Evolutionary conservation across 2,113 vertebrate species (phyloP).

Genomic region (Salvator merianae): DNA sequence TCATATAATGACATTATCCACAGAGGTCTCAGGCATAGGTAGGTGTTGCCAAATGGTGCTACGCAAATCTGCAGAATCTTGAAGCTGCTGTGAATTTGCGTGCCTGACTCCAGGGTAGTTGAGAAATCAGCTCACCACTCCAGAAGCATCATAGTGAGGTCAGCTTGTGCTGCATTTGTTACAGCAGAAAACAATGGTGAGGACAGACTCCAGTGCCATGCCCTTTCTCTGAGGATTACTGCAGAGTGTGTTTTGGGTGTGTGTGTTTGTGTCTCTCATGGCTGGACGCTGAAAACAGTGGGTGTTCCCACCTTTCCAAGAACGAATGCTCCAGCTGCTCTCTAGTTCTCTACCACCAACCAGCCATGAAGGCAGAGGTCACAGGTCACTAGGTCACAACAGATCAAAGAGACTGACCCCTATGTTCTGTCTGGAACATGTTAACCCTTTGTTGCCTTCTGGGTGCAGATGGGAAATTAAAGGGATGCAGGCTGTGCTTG

Average conservation of each 20-base stretch:
- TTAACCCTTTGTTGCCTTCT: not conserved
- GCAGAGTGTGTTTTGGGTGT: not conserved
- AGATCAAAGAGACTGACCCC: slow-evolving; percentile 29
- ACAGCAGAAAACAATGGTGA: not conserved
- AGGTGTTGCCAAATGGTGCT: not conserved
- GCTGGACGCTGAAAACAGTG: not conserved
- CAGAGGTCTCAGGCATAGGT: not conserved
- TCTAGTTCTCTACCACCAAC: not conserved
- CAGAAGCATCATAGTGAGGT: not conserved
- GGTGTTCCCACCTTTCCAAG: not conserved
- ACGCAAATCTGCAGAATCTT: not conserved
- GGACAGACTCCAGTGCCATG: not conserved
- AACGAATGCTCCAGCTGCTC: slow-evolving; percentile 11
- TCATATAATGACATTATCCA: not conserved
- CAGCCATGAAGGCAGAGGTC: slow-evolving; percentile 29
- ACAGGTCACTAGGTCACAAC: slow-evolving; percentile 9
- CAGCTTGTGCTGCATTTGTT: not conserved
- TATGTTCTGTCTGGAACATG: slow-evolving; percentile 11
- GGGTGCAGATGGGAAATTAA: not conserved
- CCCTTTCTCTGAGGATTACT: too few species aligned
- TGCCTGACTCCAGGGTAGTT: not conserved
- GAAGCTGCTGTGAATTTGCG: not conserved
- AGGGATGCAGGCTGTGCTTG: not conserved
- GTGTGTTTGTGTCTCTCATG: not conserved
- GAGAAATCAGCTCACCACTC: not conserved